A percentile compares a stretch with the other conserved stretches of the same genome.
These are phyloP conservation scores for Bombus fervidus DNA, from an alignment of 1,140 invertebrate genomes.

Conservation along the genomic window DNA sequence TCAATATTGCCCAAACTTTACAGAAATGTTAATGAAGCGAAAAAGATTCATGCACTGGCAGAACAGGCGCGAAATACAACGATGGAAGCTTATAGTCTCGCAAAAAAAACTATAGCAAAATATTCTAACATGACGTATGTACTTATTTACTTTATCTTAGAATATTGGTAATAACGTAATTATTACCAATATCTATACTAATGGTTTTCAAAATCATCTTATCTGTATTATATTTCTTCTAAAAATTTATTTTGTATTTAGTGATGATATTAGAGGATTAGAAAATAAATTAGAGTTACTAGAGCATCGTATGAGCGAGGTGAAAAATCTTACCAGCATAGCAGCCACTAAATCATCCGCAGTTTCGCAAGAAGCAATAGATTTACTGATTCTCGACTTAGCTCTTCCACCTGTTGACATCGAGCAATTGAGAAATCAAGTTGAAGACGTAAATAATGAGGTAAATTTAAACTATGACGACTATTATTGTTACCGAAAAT, in stretches of 20 bases:
- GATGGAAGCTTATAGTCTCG: constrained; percentile 89
- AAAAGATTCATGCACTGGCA: constrained; percentile 89
- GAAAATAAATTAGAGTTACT: constrained; percentile 85
- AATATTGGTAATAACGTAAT: not conserved
- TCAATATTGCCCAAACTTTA: constrained; percentile 22
- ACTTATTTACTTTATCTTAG: constrained; percentile 5
- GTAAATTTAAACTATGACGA: constrained; percentile 74
- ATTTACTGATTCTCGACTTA: constrained; percentile 89
- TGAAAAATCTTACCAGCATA: constrained; percentile 87
- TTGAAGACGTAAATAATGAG: constrained; percentile 85
- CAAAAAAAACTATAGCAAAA: constrained; percentile 90
- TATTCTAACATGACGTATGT: constrained; percentile 89
- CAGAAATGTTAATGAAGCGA: constrained; percentile 88
- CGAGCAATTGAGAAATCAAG: constrained; percentile 86
- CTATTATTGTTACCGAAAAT: not conserved
- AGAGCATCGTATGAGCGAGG: constrained; percentile 80
- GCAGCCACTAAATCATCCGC: constrained; percentile 88
- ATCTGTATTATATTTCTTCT: not conserved
- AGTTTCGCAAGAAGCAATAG: constrained; percentile 91
- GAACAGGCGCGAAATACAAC: constrained; percentile 93
- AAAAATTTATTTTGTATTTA: constrained; percentile 71
- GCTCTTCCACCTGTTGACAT: constrained; percentile 90
- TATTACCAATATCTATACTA: not conserved
- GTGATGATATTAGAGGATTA: constrained; percentile 86
- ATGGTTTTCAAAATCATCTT: not conserved